Conservation (phyloP, 2,113 vertebrate species). For the Oophaga pumilio region DNA sequence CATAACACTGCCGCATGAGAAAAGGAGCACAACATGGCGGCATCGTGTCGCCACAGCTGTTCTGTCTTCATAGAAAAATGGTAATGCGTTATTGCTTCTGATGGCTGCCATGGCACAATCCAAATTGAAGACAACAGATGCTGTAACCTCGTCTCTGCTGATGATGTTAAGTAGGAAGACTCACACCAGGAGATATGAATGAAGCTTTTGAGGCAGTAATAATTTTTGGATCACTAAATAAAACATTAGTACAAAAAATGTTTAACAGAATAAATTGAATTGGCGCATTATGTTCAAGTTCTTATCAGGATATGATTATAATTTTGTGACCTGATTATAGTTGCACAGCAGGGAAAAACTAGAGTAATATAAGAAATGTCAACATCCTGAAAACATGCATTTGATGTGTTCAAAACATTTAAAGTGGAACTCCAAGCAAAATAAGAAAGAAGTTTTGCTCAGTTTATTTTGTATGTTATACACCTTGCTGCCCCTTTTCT, state of each 20-base stretch:
- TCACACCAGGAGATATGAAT: not conserved
- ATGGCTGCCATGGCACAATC: constrained; percentile 48
- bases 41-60: constrained; percentile 49
- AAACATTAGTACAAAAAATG: not conserved
- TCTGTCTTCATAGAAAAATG: constrained; percentile 44
- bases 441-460: not conserved
- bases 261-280: not conserved
- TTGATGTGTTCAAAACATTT: not conserved
- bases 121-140: constrained; percentile 58
- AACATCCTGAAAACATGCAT: not conserved
- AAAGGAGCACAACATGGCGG: constrained; percentile 13
- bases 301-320: not conserved
- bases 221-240: not conserved
- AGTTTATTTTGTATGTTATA: not conserved
- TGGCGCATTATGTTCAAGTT: constrained; percentile 2
- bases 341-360: not conserved
- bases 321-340: not conserved
- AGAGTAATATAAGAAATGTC: not conserved
- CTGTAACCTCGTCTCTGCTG: constrained; percentile 48
- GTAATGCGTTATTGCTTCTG: constrained; percentile 44
- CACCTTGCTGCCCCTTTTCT: too few relatives aligned
- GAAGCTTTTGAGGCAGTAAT: constrained; percentile 12
- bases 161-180: constrained; percentile 56
- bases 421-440: too few relatives aligned
- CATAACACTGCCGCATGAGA: constrained; percentile 29